Percentiles rank a stretch among this genome's conserved stretches.
Conservation (phyloP, 2,113 vertebrate species). For the Gobius niger region DNA sequence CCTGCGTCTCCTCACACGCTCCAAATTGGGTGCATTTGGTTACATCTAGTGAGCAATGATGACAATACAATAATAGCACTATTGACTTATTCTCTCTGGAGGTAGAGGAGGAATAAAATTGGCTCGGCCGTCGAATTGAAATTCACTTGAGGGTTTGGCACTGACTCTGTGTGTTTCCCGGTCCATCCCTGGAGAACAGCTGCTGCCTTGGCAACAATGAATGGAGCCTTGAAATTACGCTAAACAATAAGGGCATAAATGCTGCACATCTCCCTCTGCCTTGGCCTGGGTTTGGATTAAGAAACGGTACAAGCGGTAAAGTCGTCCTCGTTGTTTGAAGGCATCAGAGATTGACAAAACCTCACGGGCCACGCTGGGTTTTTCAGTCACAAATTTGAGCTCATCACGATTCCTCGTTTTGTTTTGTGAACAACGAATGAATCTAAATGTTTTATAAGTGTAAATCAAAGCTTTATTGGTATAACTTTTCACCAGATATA, state of each 20-base stretch:
- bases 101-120: conserved; percentile 55
- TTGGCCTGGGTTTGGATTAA: conserved; percentile 31
- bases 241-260: conserved; percentile 47
- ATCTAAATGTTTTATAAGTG: not conserved
- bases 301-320: conserved; percentile 38
- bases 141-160: conserved; percentile 57
- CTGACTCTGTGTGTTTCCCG: conserved; percentile 28
- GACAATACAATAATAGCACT: conserved; percentile 57
- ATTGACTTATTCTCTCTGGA: conserved; percentile 60
- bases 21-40: conserved; percentile 42
- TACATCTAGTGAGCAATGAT: conserved; percentile 51
- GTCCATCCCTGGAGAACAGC: conserved; percentile 52
- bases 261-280: conserved; percentile 37
- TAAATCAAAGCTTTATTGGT: not conserved
- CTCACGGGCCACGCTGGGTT: not conserved
- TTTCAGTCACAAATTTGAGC: not conserved
- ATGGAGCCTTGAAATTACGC: conserved; percentile 47
- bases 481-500: not conserved
- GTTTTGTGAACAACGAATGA: not conserved
- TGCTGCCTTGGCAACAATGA: conserved; percentile 59
- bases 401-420: too few relatives aligned
- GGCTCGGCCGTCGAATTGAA: conserved; percentile 46
- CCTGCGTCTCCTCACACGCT: conserved; percentile 4
- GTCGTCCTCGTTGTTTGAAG: not conserved
- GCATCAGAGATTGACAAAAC: not conserved